phyloP scores from a whole-genome alignment of 2,113 vertebrate genomes.

The Tretioscincus oriximinensis region DNA sequence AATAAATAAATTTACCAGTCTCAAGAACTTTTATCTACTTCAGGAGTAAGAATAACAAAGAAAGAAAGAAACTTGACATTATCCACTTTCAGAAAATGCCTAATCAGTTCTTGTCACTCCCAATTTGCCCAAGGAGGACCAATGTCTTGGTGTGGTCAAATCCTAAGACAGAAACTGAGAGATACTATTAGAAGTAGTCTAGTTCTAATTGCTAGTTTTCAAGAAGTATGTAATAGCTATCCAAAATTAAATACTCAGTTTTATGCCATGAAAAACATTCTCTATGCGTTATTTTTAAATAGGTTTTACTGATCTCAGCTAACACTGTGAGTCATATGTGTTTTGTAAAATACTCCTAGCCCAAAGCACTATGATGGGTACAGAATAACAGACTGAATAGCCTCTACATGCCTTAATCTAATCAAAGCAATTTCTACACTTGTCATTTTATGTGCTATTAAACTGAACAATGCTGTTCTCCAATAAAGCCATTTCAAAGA shows the following conservation, averaged over 20 bases:
- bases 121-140: neutral
- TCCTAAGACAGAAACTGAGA: neutral
- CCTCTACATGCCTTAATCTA: constrained; percentile 59
- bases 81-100: too few species aligned
- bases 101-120: neutral
- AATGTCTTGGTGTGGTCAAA: neutral
- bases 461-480: constrained; percentile 73
- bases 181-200: neutral
- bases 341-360: constrained; percentile 23
- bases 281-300: neutral
- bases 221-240: neutral
- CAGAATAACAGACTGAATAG: constrained; percentile 50
- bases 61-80: too few species aligned
- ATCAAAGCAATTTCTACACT: constrained; percentile 68
- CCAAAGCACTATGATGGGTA: constrained; percentile 21
- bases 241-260: neutral
- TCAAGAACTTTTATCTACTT: too few species aligned
- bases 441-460: constrained; percentile 78
- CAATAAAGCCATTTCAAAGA: constrained; percentile 77
- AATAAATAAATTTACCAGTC: too few species aligned
- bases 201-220: neutral
- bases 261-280: neutral
- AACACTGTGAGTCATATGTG: neutral
- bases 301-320: neutral
- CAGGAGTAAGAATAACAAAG: too few species aligned